Conservation (phyloP, 2,113 vertebrate genomes). For the Syngnathus typhle region DNA sequence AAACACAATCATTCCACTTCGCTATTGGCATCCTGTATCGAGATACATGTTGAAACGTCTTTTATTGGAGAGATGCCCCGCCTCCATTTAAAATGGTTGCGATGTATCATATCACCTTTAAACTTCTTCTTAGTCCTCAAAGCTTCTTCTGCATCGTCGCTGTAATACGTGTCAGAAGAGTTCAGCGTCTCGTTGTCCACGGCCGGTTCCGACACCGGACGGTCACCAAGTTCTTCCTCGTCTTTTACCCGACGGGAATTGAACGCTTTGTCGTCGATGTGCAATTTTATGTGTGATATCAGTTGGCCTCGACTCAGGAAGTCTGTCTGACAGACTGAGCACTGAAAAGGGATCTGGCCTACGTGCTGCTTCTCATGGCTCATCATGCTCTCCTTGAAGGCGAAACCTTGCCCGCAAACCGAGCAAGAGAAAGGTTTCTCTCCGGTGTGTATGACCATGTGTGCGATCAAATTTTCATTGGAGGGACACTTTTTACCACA, state of each 20-base stretch:
- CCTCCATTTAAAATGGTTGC: not conserved
- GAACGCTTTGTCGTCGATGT: not conserved
- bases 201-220: not conserved
- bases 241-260: not conserved
- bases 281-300: not conserved
- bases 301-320: not conserved
- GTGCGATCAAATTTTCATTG: not conserved
- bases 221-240: not conserved
- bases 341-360: not conserved
- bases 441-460: not conserved
- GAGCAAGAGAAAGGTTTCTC: not conserved
- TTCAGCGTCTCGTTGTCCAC: not conserved
- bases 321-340: not conserved
- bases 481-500: not conserved
- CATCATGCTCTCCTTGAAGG: not conserved
- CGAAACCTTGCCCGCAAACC: not conserved
- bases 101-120: not conserved
- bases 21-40: no score
- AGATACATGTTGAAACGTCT: no score
- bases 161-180: not conserved
- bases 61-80: no score
- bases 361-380: not conserved
- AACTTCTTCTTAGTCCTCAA: not conserved
- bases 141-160: not conserved
- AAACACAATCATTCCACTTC: no score